Evolutionary conservation across 2,113 vertebrate genomes (phyloP).

Genomic region (Suncus etruscus): DNA sequence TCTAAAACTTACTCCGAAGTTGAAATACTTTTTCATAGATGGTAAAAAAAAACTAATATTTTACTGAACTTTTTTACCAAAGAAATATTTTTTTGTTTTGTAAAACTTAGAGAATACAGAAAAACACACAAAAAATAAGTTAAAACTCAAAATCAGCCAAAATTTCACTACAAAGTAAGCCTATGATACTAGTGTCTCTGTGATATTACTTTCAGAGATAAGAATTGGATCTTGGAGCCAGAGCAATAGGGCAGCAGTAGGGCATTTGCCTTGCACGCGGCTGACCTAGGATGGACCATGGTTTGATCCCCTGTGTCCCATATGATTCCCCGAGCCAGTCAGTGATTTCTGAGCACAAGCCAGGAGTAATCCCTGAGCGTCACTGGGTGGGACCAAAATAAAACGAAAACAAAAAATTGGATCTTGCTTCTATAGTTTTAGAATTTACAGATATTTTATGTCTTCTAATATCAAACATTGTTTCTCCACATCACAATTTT

Average conservation of each 20-base stretch:
- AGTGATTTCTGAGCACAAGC: too few relatives aligned
- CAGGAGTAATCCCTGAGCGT: too few relatives aligned
- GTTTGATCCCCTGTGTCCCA: too few relatives aligned
- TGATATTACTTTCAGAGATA: neutral
- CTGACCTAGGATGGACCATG: too few relatives aligned
- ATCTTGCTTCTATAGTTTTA: neutral
- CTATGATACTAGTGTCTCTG: neutral
- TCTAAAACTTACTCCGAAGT: neutral
- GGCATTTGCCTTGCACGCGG: too few relatives aligned
- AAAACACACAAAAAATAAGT: neutral
- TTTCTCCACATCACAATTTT: neutral
- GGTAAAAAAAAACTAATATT: neutral
- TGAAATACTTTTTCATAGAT: neutral
- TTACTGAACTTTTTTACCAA: conserved; percentile 28
- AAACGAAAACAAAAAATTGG: too few relatives aligned
- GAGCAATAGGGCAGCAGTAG: too few relatives aligned
- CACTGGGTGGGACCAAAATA: too few relatives aligned
- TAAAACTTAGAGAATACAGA: neutral
- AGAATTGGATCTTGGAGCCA: neutral
- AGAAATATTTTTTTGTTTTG: conserved; percentile 6
- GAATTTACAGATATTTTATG: neutral
- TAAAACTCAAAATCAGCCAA: neutral
- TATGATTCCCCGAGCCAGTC: too few relatives aligned
- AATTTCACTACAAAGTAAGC: neutral
- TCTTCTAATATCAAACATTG: neutral